These are phyloP conservation scores for Drosophila bunnanda DNA, from an alignment of 2,888 invertebrate species.

Conservation along the genomic window DNA sequence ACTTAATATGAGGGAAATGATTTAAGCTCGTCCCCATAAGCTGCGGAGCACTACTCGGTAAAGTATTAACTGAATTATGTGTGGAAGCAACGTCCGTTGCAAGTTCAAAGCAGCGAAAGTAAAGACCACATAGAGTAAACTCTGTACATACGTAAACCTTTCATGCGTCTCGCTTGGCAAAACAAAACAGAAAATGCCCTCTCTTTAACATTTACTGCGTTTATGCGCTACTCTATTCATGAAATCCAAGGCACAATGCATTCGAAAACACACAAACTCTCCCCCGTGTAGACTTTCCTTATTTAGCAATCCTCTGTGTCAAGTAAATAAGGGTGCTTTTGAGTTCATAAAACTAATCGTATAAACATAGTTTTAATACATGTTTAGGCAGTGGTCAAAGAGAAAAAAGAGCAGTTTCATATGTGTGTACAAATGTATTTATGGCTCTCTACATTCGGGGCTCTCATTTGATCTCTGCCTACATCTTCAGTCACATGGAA, in stretches of 20 bases:
- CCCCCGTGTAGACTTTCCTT: background rate
- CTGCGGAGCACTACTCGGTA: slow-evolving; percentile 10
- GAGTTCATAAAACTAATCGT: background rate
- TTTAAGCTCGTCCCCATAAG: slow-evolving; percentile 4
- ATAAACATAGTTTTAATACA: slow-evolving; percentile 1
- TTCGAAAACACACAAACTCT: background rate
- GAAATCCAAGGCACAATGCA: background rate
- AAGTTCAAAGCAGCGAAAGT: slow-evolving; percentile 37
- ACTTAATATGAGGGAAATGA: background rate
- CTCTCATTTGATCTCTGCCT: slow-evolving; percentile 14
- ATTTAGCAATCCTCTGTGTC: background rate
- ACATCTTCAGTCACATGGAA: slow-evolving; percentile 11
- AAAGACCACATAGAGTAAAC: slow-evolving; percentile 16
- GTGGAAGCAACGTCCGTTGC: slow-evolving; percentile 51
- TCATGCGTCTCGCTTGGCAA: slow-evolving; percentile 33
- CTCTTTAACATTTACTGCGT: slow-evolving; percentile 3
- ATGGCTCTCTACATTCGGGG: background rate
- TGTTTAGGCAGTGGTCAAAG: background rate
- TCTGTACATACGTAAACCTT: slow-evolving; percentile 6
- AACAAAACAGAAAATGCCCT: slow-evolving; percentile 25
- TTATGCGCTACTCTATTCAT: background rate
- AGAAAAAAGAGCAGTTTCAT: background rate
- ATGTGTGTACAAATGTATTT: background rate
- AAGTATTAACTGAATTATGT: slow-evolving; percentile 19
- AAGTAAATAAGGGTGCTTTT: background rate